Percentiles rank a stretch among this genome's conserved stretches.
Conservation (phyloP, 2,113 vertebrate genomes). For the Agapornis roseicollis region DNA sequence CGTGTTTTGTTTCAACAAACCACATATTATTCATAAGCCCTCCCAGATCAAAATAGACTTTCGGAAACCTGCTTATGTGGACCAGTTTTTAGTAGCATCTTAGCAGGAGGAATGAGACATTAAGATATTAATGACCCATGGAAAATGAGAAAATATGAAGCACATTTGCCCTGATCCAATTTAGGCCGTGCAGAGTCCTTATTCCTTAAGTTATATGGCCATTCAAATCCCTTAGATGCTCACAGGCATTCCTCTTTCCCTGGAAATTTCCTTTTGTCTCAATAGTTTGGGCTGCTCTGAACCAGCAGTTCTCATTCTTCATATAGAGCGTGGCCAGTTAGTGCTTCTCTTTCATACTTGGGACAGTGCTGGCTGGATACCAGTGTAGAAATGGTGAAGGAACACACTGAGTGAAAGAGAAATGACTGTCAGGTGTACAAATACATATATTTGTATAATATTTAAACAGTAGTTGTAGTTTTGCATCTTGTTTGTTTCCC, state of each 20-base stretch:
- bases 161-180: conserved; percentile 64
- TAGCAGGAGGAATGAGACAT: background rate
- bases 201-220: conserved; percentile 28
- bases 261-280: conserved; percentile 48
- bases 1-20: background rate
- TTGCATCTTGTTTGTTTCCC: background rate
- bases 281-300: conserved; percentile 55
- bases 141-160: conserved; percentile 45
- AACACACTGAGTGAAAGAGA: background rate
- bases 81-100: background rate
- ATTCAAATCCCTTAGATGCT: conserved; percentile 5
- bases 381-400: background rate
- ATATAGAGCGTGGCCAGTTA: background rate
- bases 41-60: background rate
- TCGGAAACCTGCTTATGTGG: background rate
- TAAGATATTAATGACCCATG: background rate
- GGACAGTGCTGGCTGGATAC: background rate
- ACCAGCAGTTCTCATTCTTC: conserved; percentile 9
- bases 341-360: background rate
- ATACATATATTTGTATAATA: background rate
- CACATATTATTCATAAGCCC: background rate
- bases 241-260: conserved; percentile 2
- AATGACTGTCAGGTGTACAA: background rate
- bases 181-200: conserved; percentile 40
- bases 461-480: background rate